These are phyloP conservation scores for Syngnathus scovelli DNA, from an alignment of 2,113 vertebrate species.

Conservation along the genomic window DNA sequence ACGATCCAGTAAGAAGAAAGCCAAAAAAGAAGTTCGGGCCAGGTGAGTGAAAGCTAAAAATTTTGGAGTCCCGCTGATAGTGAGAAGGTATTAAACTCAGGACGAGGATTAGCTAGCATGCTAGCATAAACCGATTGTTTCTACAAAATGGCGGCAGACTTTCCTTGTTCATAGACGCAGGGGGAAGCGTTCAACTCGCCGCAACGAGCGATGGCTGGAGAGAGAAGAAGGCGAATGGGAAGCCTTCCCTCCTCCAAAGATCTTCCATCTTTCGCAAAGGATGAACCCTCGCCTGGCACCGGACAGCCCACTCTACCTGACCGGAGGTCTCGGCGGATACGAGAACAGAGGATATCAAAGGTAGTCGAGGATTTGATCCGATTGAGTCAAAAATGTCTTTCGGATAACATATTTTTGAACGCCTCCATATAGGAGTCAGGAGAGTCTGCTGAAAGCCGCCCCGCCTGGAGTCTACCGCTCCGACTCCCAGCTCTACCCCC, in stretches of 20 bases:
- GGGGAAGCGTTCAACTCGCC: slow-evolving; percentile 51
- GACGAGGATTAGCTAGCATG: too few species aligned
- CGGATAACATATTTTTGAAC: too few species aligned
- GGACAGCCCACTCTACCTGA: slow-evolving; percentile 64
- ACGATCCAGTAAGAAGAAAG: slow-evolving; percentile 40
- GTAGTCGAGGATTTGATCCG: neutral
- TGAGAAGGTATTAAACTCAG: too few species aligned
- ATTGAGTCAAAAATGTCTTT: too few species aligned
- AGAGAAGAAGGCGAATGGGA: slow-evolving; percentile 69
- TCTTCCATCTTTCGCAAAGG: slow-evolving; percentile 69
- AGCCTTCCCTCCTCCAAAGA: slow-evolving; percentile 65
- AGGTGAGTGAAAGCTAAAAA: slow-evolving; percentile 38
- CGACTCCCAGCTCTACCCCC: slow-evolving; percentile 68
- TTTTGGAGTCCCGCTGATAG: too few species aligned
- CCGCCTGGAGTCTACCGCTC: slow-evolving; percentile 61
- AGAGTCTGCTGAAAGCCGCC: slow-evolving; percentile 68
- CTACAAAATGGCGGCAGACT: neutral
- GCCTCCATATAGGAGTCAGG: slow-evolving; percentile 62
- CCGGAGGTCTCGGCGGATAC: slow-evolving; percentile 59
- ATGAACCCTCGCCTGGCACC: slow-evolving; percentile 62
- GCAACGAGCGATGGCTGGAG: slow-evolving; percentile 68
- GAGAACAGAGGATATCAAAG: slow-evolving; percentile 71
- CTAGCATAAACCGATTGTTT: neutral
- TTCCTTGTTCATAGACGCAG: slow-evolving; percentile 42
- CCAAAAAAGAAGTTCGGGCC: slow-evolving; percentile 47